A percentile compares a stretch with the other conserved stretches of the same genome.
phyloP scores from a whole-genome alignment of 2,113 vertebrate species.

The Ageneiosus marmoratus region DNA sequence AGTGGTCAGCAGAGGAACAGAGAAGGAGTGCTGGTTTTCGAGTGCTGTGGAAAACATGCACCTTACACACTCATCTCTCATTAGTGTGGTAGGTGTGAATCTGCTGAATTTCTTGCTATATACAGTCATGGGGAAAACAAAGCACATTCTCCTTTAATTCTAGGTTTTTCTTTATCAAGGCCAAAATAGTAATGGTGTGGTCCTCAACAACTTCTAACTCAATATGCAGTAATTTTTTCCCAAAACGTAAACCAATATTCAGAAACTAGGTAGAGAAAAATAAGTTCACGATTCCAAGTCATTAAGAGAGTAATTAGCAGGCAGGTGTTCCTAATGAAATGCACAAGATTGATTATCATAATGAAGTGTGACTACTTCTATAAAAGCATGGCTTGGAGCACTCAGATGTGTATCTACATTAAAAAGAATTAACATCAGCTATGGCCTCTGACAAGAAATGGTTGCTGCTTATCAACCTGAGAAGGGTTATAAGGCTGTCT shows the following conservation, averaged over 20 bases:
- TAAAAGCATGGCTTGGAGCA: too few species aligned
- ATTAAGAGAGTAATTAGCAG: too few species aligned
- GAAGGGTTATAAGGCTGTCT: too few species aligned
- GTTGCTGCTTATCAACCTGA: too few species aligned
- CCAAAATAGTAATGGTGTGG: background rate
- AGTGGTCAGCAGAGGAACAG: conserved; percentile 8
- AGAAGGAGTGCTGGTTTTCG: conserved; percentile 67
- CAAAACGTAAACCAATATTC: background rate
- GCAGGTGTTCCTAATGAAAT: too few species aligned
- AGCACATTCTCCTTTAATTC: background rate
- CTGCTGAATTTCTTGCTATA: background rate
- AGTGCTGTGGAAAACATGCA: conserved; percentile 57
- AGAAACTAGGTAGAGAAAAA: too few species aligned
- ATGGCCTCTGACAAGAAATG: too few species aligned
- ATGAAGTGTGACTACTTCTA: too few species aligned
- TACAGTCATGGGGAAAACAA: background rate
- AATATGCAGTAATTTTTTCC: background rate
- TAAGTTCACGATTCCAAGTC: too few species aligned
- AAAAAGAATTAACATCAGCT: too few species aligned
- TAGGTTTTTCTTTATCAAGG: background rate
- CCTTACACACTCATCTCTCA: conserved; percentile 41
- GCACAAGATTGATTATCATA: too few species aligned
- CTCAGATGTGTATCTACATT: too few species aligned
- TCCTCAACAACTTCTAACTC: background rate
- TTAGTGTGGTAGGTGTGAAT: conserved; percentile 60